Conservation (phyloP, 2,888 invertebrate genomes). For the Volucella inanis region DNA sequence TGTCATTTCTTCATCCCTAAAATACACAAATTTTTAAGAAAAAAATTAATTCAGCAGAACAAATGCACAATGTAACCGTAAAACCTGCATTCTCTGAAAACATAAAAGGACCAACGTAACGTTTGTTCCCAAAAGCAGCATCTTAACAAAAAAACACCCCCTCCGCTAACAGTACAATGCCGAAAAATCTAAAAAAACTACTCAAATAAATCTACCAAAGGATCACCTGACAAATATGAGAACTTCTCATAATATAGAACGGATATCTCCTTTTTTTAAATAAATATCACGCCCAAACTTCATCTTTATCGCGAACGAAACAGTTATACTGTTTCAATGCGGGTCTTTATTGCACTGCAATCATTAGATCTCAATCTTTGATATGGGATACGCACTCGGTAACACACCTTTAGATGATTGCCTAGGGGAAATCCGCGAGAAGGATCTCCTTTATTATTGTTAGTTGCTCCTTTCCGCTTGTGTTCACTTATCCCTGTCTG, state of each 20-base stretch:
- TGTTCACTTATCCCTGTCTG: conserved; percentile 25
- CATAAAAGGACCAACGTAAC: neutral
- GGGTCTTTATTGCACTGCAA: conserved; percentile 41
- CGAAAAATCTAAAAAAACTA: conserved; percentile 40
- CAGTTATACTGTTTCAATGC: conserved; percentile 61
- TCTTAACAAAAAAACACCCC: conserved; percentile 23
- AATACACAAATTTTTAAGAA: too few species aligned
- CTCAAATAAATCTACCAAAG: conserved; percentile 25
- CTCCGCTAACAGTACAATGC: conserved; percentile 52
- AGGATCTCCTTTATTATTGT: conserved; percentile 38
- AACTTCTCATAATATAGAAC: conserved; percentile 59
- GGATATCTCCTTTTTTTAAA: conserved; percentile 36
- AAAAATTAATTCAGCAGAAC: neutral
- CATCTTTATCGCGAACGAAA: conserved; percentile 61
- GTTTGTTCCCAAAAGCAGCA: conserved; percentile 17
- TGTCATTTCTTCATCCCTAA: too few species aligned
- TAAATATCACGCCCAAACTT: conserved; percentile 47
- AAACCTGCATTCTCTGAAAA: neutral
- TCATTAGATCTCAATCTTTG: conserved; percentile 66
- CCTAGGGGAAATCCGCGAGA: conserved; percentile 65
- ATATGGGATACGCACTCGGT: conserved; percentile 52
- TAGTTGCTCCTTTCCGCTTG: neutral
- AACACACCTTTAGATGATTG: conserved; percentile 59
- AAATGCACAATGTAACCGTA: conserved; percentile 8
- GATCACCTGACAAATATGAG: conserved; percentile 63